These are phyloP conservation scores for Eucidaris tribuloides DNA, from an alignment of 35 echinoderm and acorn worm species.

Conservation along the genomic window DNA sequence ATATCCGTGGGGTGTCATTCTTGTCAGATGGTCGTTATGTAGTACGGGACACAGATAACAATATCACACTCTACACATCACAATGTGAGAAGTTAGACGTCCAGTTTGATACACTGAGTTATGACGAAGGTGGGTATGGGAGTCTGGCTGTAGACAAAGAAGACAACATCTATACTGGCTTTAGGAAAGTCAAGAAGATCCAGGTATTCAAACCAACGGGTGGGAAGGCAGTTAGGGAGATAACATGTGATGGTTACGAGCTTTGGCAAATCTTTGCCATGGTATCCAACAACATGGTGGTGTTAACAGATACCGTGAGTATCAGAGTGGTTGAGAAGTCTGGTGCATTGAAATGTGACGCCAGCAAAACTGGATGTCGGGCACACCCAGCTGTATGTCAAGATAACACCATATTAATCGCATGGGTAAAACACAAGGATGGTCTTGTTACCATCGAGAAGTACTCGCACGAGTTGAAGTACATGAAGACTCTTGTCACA, in stretches of 20 bases:
- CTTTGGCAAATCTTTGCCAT: neutral
- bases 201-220: neutral
- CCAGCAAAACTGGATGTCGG: no score
- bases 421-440: no score
- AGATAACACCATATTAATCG: no score
- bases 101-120: neutral
- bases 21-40: neutral
- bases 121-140: neutral
- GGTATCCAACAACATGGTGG: no score
- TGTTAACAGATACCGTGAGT: no score
- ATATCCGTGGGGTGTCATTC: neutral
- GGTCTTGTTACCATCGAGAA: no score
- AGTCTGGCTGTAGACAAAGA: neutral
- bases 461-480: no score
- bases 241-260: neutral
- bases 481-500: no score
- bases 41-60: neutral
- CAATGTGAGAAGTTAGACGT: neutral
- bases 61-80: neutral
- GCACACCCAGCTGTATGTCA: no score
- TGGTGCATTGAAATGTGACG: no score
- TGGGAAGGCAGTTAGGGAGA: neutral
- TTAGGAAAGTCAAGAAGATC: slow-evolving; percentile 1
- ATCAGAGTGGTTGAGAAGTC: no score
- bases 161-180: neutral